Evolutionary conservation across 1,140 invertebrate genomes (phyloP).

Genomic region (Semibalanus balanoides): DNA sequence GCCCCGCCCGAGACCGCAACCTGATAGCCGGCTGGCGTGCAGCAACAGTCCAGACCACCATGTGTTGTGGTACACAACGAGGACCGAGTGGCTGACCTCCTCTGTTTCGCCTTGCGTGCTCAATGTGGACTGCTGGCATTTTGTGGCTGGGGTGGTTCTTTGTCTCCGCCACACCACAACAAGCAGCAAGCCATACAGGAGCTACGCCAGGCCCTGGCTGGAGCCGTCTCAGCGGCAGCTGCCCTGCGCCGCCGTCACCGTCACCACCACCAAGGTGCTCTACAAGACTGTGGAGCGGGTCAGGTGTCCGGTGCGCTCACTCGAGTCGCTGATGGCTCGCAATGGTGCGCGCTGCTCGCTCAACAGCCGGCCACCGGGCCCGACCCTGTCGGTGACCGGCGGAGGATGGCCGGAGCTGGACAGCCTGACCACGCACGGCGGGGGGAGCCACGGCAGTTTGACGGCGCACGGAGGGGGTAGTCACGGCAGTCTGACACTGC

Average conservation of each 20-base stretch:
- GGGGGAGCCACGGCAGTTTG: not conserved
- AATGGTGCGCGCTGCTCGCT: not conserved
- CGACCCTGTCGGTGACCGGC: no score
- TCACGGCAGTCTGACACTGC: not conserved
- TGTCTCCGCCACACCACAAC: no score
- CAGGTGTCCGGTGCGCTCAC: not conserved
- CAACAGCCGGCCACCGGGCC: not conserved
- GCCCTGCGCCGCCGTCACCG: not conserved
- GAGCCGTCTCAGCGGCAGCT: not conserved
- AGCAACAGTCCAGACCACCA: no score
- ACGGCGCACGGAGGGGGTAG: not conserved
- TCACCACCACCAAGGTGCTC: not conserved
- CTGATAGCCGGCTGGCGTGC: no score
- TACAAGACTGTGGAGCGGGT: not conserved
- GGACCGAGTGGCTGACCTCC: no score
- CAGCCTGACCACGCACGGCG: not conserved
- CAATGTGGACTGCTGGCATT: no score
- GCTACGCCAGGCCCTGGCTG: no score
- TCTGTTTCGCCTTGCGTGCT: no score
- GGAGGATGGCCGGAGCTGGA: not conserved
- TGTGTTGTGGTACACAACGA: no score
- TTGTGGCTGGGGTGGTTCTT: no score
- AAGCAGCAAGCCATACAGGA: no score
- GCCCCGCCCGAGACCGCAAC: no score
- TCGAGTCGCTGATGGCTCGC: not conserved